Evolutionary conservation across 2,113 vertebrate genomes (phyloP).

Genomic region (Montifringilla adamsi): DNA sequence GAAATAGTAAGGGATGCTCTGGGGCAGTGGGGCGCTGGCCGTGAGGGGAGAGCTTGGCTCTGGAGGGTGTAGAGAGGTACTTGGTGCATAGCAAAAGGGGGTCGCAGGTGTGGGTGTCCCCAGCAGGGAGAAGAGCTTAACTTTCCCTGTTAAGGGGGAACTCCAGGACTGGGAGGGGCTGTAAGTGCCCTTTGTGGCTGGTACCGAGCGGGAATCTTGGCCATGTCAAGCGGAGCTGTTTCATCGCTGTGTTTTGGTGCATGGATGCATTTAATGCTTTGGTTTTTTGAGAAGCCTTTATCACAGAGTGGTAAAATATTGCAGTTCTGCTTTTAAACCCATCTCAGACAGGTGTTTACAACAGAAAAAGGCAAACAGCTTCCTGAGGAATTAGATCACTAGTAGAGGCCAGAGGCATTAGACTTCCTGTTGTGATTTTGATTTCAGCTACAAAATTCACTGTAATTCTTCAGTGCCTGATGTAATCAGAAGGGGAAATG

Average conservation of each 20-base stretch:
- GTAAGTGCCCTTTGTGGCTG: neutral
- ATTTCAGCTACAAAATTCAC: neutral
- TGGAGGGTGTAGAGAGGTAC: neutral
- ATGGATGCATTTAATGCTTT: neutral
- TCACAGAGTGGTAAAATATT: neutral
- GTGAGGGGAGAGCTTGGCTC: neutral
- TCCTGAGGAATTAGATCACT: neutral
- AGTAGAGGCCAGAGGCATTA: neutral
- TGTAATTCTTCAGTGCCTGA: neutral
- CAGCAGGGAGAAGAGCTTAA: neutral
- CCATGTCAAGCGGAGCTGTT: rapidly evolving
- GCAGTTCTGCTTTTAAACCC: neutral
- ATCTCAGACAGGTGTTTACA: neutral
- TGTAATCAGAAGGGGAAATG: neutral
- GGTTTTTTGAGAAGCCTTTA: neutral
- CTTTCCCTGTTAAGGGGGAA: rapidly evolving
- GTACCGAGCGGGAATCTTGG: neutral
- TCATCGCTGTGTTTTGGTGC: neutral
- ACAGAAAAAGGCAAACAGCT: neutral
- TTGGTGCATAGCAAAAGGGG: rapidly evolving
- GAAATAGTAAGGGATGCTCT: constrained; percentile 87
- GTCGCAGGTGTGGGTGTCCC: neutral
- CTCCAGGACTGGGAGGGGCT: neutral
- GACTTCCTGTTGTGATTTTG: neutral
- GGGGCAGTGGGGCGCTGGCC: neutral